Evolutionary conservation across 2,797 vertebrate genomes (phyloP).

Genomic region (Heteromormyrus szaboi): DNA sequence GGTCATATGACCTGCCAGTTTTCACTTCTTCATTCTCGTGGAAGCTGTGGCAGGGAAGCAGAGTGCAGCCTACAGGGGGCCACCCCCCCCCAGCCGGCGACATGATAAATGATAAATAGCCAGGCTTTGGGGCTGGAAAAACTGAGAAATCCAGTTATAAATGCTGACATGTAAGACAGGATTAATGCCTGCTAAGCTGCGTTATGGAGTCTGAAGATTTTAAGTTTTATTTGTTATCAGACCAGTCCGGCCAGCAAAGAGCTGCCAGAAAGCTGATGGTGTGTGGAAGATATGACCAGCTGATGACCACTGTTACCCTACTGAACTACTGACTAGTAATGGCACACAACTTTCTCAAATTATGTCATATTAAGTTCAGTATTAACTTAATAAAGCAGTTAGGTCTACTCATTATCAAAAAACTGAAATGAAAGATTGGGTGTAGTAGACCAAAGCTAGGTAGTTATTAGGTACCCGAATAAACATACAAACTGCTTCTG

Average conservation of each 20-base stretch:
- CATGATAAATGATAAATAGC: not conserved
- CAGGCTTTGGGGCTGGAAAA: not conserved
- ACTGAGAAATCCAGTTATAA: not conserved
- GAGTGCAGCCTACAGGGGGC: not conserved
- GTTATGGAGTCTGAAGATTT: not conserved
- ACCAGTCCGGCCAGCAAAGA: not conserved
- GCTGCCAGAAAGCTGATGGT: not conserved
- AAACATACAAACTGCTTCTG: not conserved
- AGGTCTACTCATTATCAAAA: not conserved
- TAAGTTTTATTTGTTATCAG: not conserved
- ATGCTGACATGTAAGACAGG: not conserved
- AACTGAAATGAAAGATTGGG: not conserved
- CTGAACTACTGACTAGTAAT: not conserved
- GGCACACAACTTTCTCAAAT: not conserved
- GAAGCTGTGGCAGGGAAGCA: not conserved
- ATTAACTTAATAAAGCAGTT: not conserved
- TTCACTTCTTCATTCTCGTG: not conserved
- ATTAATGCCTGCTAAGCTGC: not conserved
- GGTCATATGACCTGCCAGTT: not conserved
- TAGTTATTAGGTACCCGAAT: not conserved
- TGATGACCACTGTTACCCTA: not conserved
- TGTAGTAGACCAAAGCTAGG: not conserved
- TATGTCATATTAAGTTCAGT: not conserved
- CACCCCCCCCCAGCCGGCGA: not conserved
- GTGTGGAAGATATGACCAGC: not conserved